Base-by-base conservation (phyloP, 37 sponge, comb jelly and placozoan species). In the Corticium candelabrum region DNA sequence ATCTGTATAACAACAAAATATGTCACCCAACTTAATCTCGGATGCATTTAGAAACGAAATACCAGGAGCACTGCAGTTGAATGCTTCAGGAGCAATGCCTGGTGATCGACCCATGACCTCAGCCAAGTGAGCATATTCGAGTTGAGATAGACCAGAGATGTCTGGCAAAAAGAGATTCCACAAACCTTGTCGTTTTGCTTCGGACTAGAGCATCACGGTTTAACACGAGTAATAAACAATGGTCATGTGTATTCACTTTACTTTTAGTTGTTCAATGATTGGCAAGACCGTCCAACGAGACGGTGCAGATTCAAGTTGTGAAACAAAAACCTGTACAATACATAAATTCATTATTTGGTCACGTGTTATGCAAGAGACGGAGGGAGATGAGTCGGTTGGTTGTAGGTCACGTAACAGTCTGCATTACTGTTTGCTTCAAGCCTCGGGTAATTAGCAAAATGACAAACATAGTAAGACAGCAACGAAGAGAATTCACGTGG, bases 131-230 rank as follows among this genome's bases (percentile, higher is more conserved):
- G 96, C 96, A 74, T 95, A 95, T 80, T 92, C 96, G 74, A 92
- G 69, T 74, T 95, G 90, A 0, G 86, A 79, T 38, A 89, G 77
- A 30, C 94, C 94, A 38, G 94, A 92, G 37, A 83, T 74, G 0
- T 87, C 88, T 3, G 96, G 94, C 37, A 95, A 79, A 69, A 95
- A 95, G 74, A 95, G 82, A 74, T 95, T 95, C 96, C 96, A 95
- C n/a, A 95, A 40, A 76, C 90, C 92, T 0, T 75, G 85, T 11
- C 56, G 43, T 43, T 80, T 84, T 37, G 96, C 96, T 69, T 91
- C 83, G 76, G 76, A 32, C 84, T 95, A 50, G 11, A 27, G 11
- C 15, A 27, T 11, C 62, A 50, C 21, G 11, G 15, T 29, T 72
- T 72, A 27, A 72, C 21, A 32, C 62, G 62, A 50, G 62, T 11